These are phyloP conservation scores for Phenganax marumi DNA, from an alignment of 92 coral and sea anemone genomes.

Conservation along the genomic window DNA sequence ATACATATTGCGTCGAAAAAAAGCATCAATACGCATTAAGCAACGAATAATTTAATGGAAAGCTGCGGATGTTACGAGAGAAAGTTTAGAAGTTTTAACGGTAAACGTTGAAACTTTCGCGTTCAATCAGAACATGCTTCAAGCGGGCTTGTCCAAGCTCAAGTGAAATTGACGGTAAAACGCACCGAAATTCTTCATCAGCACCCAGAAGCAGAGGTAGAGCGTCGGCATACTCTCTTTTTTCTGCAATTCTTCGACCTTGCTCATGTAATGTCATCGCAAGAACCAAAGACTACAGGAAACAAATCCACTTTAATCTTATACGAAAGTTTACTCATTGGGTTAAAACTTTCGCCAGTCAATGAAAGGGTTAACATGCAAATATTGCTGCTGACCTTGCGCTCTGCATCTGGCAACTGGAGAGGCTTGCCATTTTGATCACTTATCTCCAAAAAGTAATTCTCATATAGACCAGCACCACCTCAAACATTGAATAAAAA, in stretches of 20 bases:
- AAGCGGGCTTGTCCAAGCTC: no score
- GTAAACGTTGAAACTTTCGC: no score
- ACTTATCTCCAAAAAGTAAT: conserved; percentile 77
- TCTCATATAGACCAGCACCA: conserved; percentile 50
- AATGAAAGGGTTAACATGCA: background rate
- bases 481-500: background rate
- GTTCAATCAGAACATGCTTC: no score
- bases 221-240: conserved; percentile 76
- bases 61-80: no score
- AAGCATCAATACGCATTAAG: no score
- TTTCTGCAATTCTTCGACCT: conserved; percentile 67
- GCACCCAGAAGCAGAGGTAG: conserved; percentile 78
- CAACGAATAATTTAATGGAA: no score
- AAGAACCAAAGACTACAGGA: conserved; percentile 69
- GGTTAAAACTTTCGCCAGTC: background rate
- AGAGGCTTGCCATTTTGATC: conserved; percentile 87
- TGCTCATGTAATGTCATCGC: conserved; percentile 89
- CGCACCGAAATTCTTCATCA: conserved; percentile 85
- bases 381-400: conserved; percentile 63
- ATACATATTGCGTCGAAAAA: no score
- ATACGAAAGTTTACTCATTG: background rate
- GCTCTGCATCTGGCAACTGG: conserved; percentile 71
- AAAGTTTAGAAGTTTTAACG: no score
- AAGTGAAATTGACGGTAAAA: no score
- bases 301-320: background rate